Evolutionary conservation across 1,140 invertebrate species (phyloP), one percentile per base, ranked within the genome.

Genomic region (Gryon sp.): DNA sequence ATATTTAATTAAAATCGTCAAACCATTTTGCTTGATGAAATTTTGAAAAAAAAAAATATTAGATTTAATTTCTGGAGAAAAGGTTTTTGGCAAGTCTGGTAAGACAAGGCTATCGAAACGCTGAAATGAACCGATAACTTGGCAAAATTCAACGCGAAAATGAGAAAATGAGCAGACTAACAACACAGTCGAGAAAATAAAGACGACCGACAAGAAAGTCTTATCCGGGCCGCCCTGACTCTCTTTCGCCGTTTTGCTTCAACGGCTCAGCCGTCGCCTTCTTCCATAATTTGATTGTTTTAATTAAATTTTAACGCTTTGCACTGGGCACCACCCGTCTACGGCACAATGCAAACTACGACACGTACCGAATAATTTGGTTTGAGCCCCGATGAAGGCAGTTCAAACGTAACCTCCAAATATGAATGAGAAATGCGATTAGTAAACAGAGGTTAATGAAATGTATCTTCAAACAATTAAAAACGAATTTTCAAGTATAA

Each of bases 281-380:
- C 83, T 87, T 83, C 85, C 83, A 85, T 88, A 87, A 87, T 86
- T 88, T 88, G 85, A 88, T 88, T 89, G 86, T 89, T 89, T 89
- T 89, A 88, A 89, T 89, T 89, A 89, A 89, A 88, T 89, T 89
- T 89, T 81, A 80, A 68, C 86, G 80, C 82, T 87, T 88, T 86
- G 84, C 86, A 81, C 78, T 82, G 84, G 86, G 86, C 85, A 88
- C n/a, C n/a, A 84, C 83, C 84, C 81, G 82, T 82, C 78, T 84
- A 75, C 81, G 78, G 80, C 80, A 86, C 85, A 86, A 87, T 89
- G 86, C 87, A 86, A 88, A 87, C 86, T 72, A 79, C 86, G 84
- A 86, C 84, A 82, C 85, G 85, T 83, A 78, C 80, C 80, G 84
- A 88, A 86, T 85, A 83, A 86, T 84, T 87, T 74, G 79, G 79